These are phyloP conservation scores for Pelobates cultripes DNA, from an alignment of 2,797 vertebrate species.

Conservation along the genomic window DNA sequence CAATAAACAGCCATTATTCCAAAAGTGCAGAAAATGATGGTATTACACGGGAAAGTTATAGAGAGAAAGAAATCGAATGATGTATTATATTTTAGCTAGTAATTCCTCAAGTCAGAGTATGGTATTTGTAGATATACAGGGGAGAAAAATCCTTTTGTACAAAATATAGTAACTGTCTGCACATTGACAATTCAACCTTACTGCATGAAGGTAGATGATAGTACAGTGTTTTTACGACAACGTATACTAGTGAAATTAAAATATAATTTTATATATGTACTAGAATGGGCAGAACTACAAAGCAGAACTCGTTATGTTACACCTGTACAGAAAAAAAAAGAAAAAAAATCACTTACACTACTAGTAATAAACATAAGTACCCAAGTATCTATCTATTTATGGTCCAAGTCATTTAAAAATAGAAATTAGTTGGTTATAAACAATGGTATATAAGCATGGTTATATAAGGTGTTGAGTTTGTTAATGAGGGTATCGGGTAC, in stretches of 20 bases:
- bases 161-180: constrained; percentile 45
- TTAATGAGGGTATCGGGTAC: too few species aligned
- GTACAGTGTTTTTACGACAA: constrained; percentile 39
- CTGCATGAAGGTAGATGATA: constrained; percentile 20
- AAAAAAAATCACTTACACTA: not conserved
- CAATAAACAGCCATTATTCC: constrained; percentile 51
- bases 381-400: too few species aligned
- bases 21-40: constrained; percentile 35
- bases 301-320: not conserved
- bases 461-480: too few species aligned
- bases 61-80: constrained; percentile 50
- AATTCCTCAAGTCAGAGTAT: constrained; percentile 53
- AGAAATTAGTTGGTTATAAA: too few species aligned
- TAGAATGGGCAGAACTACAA: constrained; percentile 4
- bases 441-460: too few species aligned
- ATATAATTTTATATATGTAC: not conserved
- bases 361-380: not conserved
- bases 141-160: constrained; percentile 31
- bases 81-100: constrained; percentile 38
- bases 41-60: constrained; percentile 46
- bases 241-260: constrained; percentile 13
- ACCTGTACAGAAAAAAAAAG: not conserved
- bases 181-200: not conserved
- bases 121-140: constrained; percentile 34
- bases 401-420: too few species aligned